Conservation (phyloP, 2,113 vertebrate species). For the Willisornis vidua region DNA sequence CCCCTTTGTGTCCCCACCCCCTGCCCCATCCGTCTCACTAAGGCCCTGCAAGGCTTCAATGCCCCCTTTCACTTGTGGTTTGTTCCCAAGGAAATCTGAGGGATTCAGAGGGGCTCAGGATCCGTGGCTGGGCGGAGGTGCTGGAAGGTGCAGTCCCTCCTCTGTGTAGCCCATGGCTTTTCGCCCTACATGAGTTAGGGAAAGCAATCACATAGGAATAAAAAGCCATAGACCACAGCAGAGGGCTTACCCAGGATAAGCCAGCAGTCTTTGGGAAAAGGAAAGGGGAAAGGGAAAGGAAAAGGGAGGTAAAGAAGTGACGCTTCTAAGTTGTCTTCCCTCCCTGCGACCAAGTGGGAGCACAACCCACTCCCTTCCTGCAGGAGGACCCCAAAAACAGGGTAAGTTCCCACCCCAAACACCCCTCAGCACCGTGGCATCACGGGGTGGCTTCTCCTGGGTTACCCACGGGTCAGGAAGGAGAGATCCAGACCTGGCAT, state of each 20-base stretch:
- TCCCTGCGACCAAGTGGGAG: not conserved
- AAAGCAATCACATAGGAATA: conserved; percentile 99
- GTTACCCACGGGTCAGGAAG: not conserved
- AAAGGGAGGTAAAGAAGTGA: not conserved
- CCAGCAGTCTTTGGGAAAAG: not conserved
- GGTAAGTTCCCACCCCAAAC: not conserved
- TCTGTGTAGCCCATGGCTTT: conserved; percentile 98
- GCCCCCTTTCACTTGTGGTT: not conserved
- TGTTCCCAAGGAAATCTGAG: not conserved
- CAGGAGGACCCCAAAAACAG: rapidly evolving
- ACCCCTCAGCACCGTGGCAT: not conserved
- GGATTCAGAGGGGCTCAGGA: not conserved
- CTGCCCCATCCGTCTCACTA: not conserved
- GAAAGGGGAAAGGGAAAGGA: not conserved
- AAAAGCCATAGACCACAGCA: conserved; percentile 99
- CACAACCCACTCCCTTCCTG: not conserved
- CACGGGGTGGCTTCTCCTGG: rapidly evolving
- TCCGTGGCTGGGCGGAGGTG: not conserved
- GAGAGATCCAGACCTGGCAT: not conserved
- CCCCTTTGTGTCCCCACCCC: not conserved
- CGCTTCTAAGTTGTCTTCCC: not conserved
- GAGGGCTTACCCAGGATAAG: conserved; percentile 75
- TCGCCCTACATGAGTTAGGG: conserved; percentile 96
- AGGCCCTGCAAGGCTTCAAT: not conserved
- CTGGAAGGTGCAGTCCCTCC: conserved; percentile 72